Evolutionary conservation across 2,797 vertebrate species (phyloP).

Genomic region (Sylvia borin): DNA sequence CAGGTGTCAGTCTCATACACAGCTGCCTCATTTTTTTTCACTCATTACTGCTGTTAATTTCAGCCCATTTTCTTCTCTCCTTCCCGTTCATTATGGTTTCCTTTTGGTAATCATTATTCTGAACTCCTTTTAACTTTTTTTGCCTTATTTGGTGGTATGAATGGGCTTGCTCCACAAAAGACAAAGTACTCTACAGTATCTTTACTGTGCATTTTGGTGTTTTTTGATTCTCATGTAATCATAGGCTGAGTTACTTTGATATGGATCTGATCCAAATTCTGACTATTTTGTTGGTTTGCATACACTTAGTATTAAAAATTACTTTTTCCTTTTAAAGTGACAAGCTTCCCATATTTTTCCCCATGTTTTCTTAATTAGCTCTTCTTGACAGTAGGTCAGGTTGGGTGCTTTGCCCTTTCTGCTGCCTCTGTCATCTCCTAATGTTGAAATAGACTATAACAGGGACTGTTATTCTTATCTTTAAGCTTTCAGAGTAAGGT

Average conservation of each 20-base stretch:
- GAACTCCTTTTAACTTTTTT: neutral
- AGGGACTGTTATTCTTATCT: constrained; percentile 3
- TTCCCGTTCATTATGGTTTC: neutral
- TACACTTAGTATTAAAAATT: neutral
- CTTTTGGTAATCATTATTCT: neutral
- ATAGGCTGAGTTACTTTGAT: constrained; percentile 13
- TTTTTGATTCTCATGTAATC: constrained; percentile 44
- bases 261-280: constrained; percentile 12
- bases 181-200: neutral
- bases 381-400: neutral
- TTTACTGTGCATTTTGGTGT: constrained; percentile 2
- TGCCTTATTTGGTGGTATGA: constrained; percentile 33
- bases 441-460: neutral
- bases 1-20: neutral
- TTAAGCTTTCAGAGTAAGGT: neutral
- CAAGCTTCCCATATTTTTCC: neutral
- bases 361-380: neutral
- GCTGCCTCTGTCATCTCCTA: neutral
- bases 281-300: constrained; percentile 11
- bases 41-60: neutral
- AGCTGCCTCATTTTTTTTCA: neutral
- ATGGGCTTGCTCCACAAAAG: neutral
- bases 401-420: neutral
- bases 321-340: neutral
- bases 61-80: neutral